Conservation (phyloP, 2,113 vertebrate genomes). For the Podarcis raffonei region DNA sequence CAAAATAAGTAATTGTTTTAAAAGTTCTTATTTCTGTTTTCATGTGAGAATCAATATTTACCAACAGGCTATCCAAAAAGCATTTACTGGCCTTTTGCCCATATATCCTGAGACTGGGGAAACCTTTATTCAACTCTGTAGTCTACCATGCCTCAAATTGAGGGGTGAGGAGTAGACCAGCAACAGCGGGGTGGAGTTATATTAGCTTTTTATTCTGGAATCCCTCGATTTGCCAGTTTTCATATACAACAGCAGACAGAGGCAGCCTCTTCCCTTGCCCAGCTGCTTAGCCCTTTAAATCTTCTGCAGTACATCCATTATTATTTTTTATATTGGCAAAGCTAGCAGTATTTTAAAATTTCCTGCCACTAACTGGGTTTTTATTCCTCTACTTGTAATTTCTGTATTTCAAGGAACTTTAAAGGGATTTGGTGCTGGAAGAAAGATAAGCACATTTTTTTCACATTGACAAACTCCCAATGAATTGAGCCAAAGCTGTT, state of each 20-base stretch:
- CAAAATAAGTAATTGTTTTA: neutral
- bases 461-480: neutral
- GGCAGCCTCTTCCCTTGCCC: neutral
- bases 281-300: neutral
- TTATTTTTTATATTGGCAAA: no score
- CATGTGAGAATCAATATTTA: neutral
- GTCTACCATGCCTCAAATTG: neutral
- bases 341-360: neutral
- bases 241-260: neutral
- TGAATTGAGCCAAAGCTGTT: neutral
- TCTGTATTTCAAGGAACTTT: neutral
- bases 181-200: neutral
- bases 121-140: neutral
- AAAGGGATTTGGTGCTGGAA: neutral
- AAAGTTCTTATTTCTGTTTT: neutral
- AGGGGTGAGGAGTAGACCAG: neutral
- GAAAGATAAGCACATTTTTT: neutral
- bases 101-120: neutral
- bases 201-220: neutral
- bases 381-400: neutral
- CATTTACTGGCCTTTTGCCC: neutral
- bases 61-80: neutral
- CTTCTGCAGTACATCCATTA: neutral
- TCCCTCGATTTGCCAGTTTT: neutral
- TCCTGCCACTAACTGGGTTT: neutral